A percentile compares a stretch with the other conserved stretches of the same genome.
Conservation (phyloP, 1,140 invertebrate genomes). For the Ostrea denselamellosa region DNA sequence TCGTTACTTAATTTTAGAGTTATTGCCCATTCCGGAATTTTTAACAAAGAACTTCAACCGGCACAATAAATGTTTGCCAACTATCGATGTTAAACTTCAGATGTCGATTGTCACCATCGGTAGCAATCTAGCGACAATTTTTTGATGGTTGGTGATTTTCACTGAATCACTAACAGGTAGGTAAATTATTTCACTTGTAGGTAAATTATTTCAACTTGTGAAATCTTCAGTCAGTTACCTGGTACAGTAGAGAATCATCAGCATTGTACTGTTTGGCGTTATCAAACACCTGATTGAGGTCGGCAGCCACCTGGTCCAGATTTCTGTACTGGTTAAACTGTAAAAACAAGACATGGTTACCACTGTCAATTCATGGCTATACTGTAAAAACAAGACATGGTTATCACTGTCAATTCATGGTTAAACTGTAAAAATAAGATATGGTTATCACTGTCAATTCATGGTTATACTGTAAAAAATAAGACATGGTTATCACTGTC, state of each 20-base stretch:
- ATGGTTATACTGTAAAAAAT: too few species aligned
- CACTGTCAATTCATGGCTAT: constrained; percentile 81
- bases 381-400: constrained; percentile 47
- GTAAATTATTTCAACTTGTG: background rate
- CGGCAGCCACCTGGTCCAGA: constrained; percentile 91
- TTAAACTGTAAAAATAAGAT: constrained; percentile 46
- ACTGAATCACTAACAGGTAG: too few species aligned
- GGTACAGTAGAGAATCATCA: constrained; percentile 90
- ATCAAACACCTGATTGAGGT: constrained; percentile 99
- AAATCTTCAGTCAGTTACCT: constrained; percentile 63
- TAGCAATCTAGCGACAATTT: too few species aligned
- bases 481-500: too few species aligned
- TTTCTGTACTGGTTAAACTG: constrained; percentile 81
- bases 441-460: constrained; percentile 80
- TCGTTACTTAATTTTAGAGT: too few species aligned
- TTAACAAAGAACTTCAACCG: too few species aligned
- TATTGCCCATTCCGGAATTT: too few species aligned
- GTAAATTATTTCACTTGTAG: background rate
- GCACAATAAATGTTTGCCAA: too few species aligned
- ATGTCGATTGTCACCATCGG: too few species aligned
- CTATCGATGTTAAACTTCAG: too few species aligned
- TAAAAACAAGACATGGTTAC: background rate
- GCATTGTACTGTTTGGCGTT: constrained; percentile 97
- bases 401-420: too few species aligned
- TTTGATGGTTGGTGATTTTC: too few species aligned